Evolutionary conservation across 1,140 invertebrate species (phyloP).

Genomic region (Bombus pascuorum): DNA sequence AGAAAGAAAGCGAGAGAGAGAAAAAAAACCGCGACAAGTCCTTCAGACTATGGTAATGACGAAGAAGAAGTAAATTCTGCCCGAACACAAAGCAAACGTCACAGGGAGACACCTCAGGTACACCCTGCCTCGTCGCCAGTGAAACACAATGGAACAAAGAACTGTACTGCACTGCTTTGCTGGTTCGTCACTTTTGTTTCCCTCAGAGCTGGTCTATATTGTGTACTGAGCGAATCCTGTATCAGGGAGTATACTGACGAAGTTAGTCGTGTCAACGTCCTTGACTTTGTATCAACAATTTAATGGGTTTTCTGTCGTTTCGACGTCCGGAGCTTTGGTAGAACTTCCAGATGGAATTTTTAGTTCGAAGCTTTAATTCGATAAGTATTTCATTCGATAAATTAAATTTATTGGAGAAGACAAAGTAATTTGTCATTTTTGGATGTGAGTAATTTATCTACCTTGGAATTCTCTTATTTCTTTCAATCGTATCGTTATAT

Average conservation of each 20-base stretch:
- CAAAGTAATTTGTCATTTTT: not conserved
- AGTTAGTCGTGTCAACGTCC: not conserved
- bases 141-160: conserved; percentile 28
- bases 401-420: not conserved
- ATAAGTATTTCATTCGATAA: not conserved
- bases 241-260: not conserved
- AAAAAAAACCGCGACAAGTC: conserved; percentile 5
- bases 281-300: not conserved
- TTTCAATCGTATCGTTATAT: not conserved
- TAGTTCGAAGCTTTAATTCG: not conserved
- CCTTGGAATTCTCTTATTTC: not conserved
- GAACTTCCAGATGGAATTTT: not conserved
- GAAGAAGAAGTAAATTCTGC: conserved; percentile 52
- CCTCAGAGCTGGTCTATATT: not conserved
- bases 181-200: conserved; percentile 19
- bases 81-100: conserved; percentile 35
- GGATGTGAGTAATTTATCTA: not conserved
- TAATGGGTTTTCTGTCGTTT: not conserved
- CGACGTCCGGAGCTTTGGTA: not conserved
- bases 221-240: not conserved
- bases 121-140: conserved; percentile 20
- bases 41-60: conserved; percentile 29
- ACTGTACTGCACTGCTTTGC: not conserved
- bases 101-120: conserved; percentile 26
- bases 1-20: not conserved